Percentiles rank a stretch among this genome's conserved stretches.
phyloP scores from a whole-genome alignment of 2,888 invertebrate species.

The Netelia virgata region DNA sequence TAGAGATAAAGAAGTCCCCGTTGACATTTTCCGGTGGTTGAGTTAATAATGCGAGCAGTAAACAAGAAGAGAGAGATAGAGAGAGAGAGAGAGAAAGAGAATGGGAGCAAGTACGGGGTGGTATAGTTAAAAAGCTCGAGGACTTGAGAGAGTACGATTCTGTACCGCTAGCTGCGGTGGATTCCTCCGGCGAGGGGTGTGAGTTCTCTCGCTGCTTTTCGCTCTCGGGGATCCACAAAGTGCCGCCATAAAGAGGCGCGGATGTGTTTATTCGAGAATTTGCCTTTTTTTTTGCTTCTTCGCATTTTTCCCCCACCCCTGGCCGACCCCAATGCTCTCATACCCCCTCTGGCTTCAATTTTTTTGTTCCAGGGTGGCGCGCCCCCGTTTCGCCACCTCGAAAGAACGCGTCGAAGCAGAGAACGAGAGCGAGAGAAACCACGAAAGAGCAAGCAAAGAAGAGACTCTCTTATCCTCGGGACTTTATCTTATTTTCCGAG shows the following conservation, averaged over 20 bases:
- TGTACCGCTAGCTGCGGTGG: slow-evolving; percentile 42
- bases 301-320: slow-evolving; percentile 65
- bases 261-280: slow-evolving; percentile 84
- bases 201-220: slow-evolving; percentile 41
- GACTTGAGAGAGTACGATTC: slow-evolving; percentile 40
- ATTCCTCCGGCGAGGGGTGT: slow-evolving; percentile 61
- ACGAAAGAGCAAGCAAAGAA: slow-evolving; percentile 53
- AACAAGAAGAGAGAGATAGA: slow-evolving; percentile 74
- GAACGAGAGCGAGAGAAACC: slow-evolving; percentile 28
- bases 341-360: slow-evolving; percentile 49
- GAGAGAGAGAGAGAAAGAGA: slow-evolving; percentile 56
- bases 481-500: slow-evolving; percentile 83
- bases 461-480: slow-evolving; percentile 70
- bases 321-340: slow-evolving; percentile 58
- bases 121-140: slow-evolving; percentile 41
- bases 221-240: slow-evolving; percentile 77
- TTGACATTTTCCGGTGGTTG: slow-evolving; percentile 84
- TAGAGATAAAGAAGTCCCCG: slow-evolving; percentile 80
- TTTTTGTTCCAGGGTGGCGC: slow-evolving; percentile 62
- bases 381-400: slow-evolving; percentile 62
- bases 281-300: slow-evolving; percentile 79
- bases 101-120: slow-evolving; percentile 21
- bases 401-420: slow-evolving; percentile 40
- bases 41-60: slow-evolving; percentile 84
- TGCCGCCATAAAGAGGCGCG: slow-evolving; percentile 82